These are phyloP conservation scores for Propithecus perrieri DNA, from an alignment of 2,797 vertebrate species.

Conservation along the genomic window DNA sequence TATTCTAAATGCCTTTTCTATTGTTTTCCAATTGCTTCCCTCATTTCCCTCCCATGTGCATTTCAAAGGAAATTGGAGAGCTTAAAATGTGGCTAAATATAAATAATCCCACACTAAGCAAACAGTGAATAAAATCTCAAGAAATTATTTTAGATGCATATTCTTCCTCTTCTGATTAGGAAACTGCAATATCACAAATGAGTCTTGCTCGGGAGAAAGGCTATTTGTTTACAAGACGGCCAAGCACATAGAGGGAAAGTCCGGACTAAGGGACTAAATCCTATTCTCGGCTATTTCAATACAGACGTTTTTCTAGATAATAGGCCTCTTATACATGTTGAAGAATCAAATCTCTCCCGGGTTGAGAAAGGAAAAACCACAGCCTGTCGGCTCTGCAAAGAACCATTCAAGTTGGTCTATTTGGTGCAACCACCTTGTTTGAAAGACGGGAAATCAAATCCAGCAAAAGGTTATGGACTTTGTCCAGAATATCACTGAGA, in stretches of 20 bases:
- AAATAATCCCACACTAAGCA: slow-evolving; percentile 19
- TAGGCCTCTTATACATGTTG: neutral
- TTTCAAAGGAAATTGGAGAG: slow-evolving; percentile 61
- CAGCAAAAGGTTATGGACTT: neutral
- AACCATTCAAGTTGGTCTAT: neutral
- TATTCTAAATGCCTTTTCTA: slow-evolving; percentile 64
- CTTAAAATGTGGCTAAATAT: slow-evolving; percentile 56
- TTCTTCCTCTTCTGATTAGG: slow-evolving; percentile 3
- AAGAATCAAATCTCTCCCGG: neutral
- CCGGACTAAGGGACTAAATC: neutral
- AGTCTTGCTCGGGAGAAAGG: neutral
- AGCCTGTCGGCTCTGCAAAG: neutral
- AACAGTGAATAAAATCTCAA: slow-evolving; percentile 55
- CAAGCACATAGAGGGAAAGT: neutral
- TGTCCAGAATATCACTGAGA: neutral
- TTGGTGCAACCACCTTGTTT: neutral
- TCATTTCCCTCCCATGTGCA: slow-evolving; percentile 50
- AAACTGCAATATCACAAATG: neutral
- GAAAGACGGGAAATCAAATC: neutral
- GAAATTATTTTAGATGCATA: slow-evolving; percentile 42
- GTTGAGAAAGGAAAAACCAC: neutral
- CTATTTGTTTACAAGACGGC: neutral
- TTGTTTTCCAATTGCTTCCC: slow-evolving; percentile 68
- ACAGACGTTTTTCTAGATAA: slow-evolving; percentile 41
- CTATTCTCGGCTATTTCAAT: neutral